Evolutionary conservation across 2,113 vertebrate genomes (phyloP).

Genomic region (Syrrhaptes paradoxus): DNA sequence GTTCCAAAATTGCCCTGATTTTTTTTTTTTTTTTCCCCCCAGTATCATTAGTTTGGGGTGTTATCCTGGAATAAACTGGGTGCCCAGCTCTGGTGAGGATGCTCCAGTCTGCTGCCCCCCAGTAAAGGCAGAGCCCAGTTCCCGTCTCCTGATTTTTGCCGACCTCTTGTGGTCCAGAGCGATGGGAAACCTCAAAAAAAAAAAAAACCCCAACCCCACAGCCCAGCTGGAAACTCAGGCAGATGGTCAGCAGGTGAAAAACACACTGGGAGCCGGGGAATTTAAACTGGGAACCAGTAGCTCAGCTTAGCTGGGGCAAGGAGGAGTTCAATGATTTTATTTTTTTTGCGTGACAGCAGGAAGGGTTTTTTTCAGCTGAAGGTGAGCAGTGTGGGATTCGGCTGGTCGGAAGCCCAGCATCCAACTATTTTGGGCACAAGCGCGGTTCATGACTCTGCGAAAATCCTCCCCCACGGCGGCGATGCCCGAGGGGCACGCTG

Average conservation of each 20-base stretch:
- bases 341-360: not conserved
- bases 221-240: not conserved
- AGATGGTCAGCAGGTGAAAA: not conserved
- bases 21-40: not conserved
- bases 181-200: not conserved
- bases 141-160: not conserved
- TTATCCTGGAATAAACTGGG: not conserved
- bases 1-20: not conserved
- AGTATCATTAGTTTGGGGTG: not conserved
- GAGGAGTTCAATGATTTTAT: not conserved
- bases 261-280: fast-evolving
- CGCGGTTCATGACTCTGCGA: not conserved
- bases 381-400: not conserved
- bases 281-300: not conserved
- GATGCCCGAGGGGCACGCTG: not conserved
- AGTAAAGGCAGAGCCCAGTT: not conserved
- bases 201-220: fast-evolving
- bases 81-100: not conserved
- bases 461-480: not conserved
- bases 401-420: not conserved
- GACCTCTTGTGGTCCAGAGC: not conserved
- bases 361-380: not conserved
- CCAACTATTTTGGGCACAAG: not conserved
- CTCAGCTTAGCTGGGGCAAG: not conserved
- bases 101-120: not conserved